A percentile compares a stretch with the other conserved stretches of the same genome.
phyloP scores from a whole-genome alignment of 2,888 invertebrate genomes.

The Leistus spinibarbis region DNA sequence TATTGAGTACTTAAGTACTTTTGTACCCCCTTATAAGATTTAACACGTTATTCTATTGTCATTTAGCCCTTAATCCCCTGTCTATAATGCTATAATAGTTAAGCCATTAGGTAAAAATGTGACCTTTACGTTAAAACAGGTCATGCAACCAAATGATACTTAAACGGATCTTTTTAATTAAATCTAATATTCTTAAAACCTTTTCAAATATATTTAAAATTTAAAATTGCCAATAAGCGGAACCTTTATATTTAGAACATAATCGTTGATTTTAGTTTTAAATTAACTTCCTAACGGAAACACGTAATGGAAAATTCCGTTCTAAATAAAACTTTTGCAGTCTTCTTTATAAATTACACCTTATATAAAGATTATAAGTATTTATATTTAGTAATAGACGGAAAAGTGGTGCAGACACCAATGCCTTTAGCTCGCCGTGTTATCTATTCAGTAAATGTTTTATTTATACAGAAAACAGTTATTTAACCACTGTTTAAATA shows the following conservation, averaged over 20 bases:
- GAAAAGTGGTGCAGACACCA: too few relatives aligned
- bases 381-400: too few relatives aligned
- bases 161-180: constrained; percentile 11
- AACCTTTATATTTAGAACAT: constrained; percentile 34
- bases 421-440: too few relatives aligned
- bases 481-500: too few relatives aligned
- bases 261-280: constrained; percentile 34
- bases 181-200: neutral
- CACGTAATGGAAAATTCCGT: constrained; percentile 37
- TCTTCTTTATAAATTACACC: neutral
- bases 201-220: neutral
- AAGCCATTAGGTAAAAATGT: constrained; percentile 12
- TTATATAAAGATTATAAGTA: too few relatives aligned
- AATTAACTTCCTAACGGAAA: constrained; percentile 36
- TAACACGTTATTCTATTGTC: neutral
- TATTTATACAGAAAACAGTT: too few relatives aligned
- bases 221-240: constrained; percentile 16
- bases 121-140: constrained; percentile 39
- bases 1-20: neutral
- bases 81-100: constrained; percentile 1
- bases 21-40: neutral
- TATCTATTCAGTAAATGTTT: too few relatives aligned
- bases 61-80: constrained; percentile 1
- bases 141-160: constrained; percentile 28
- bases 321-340: constrained; percentile 9